phyloP scores from a whole-genome alignment of 2,888 invertebrate genomes.

The Cephus pulcher region DNA sequence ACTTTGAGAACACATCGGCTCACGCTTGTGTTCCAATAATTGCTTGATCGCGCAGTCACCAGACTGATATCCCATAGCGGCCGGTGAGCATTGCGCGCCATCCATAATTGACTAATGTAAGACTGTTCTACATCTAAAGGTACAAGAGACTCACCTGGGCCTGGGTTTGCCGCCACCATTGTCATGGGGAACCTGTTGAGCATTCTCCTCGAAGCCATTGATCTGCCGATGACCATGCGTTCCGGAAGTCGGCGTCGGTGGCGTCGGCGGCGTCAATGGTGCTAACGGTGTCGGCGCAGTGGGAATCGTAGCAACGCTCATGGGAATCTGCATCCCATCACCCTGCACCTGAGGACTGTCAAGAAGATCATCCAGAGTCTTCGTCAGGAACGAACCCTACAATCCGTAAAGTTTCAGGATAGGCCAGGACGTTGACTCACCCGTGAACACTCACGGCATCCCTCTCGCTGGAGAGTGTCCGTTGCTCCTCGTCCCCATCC shows the following conservation, averaged over 20 bases:
- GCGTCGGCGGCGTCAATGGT: background rate
- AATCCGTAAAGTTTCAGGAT: background rate
- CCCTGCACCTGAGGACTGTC: slow-evolving; percentile 52
- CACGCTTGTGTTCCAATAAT: too few species aligned
- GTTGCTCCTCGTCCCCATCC: slow-evolving; percentile 48
- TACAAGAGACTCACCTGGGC: slow-evolving; percentile 41
- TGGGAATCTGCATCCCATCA: slow-evolving; percentile 29
- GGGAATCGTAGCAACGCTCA: background rate
- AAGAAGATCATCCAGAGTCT: slow-evolving; percentile 16
- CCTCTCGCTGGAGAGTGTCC: background rate
- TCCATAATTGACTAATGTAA: too few species aligned
- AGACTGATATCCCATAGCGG: too few species aligned
- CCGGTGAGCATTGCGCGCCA: too few species aligned
- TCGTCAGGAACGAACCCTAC: background rate
- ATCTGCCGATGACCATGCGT: slow-evolving; percentile 32
- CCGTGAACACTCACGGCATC: background rate
- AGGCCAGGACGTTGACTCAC: background rate
- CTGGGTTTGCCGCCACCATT: slow-evolving; percentile 37
- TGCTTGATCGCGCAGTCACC: too few species aligned
- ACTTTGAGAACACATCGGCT: slow-evolving; percentile 24
- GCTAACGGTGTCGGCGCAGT: background rate
- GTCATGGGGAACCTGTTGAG: slow-evolving; percentile 41
- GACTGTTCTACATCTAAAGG: background rate
- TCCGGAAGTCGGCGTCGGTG: slow-evolving; percentile 30
- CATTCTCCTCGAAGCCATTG: slow-evolving; percentile 39